phyloP scores from a whole-genome alignment of 2,888 invertebrate genomes.

The Hypomecis atomaria region DNA sequence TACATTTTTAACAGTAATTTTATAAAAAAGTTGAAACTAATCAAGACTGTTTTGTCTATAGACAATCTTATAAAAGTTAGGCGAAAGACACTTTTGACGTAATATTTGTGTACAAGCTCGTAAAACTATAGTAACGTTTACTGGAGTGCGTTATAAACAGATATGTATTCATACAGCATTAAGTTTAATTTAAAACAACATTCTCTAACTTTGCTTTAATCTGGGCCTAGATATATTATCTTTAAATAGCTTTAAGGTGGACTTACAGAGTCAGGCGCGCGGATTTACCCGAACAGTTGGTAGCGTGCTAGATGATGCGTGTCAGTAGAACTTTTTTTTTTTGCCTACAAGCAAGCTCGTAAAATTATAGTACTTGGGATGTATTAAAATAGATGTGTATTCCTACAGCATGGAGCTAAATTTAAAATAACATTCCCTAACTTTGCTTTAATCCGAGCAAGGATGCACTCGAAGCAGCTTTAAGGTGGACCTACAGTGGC shows the following conservation, averaged over 20 bases:
- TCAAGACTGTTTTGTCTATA: no score
- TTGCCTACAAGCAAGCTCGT: no score
- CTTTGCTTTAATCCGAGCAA: conserved; percentile 73
- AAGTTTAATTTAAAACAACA: conserved; percentile 61
- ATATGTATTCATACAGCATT: background rate
- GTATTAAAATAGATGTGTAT: no score
- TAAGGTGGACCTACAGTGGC: conserved; percentile 65
- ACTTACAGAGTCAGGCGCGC: conserved; percentile 67
- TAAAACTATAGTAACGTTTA: no score
- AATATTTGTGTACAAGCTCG: no score
- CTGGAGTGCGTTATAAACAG: no score
- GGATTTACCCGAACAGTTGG: conserved; percentile 66
- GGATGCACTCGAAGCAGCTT: conserved; percentile 75
- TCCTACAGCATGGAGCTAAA: conserved; percentile 42
- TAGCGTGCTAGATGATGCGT: no score
- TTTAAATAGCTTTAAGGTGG: conserved; percentile 70
- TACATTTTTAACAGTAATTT: background rate
- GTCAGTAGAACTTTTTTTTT: no score
- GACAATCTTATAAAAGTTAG: no score
- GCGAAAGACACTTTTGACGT: no score
- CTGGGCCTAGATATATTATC: conserved; percentile 71
- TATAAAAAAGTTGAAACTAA: no score
- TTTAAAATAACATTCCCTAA: conserved; percentile 62
- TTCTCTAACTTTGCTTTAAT: conserved; percentile 69
- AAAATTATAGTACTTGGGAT: no score